phyloP scores from a whole-genome alignment of 2,888 invertebrate genomes.

The Pseudoips prasinana region DNA sequence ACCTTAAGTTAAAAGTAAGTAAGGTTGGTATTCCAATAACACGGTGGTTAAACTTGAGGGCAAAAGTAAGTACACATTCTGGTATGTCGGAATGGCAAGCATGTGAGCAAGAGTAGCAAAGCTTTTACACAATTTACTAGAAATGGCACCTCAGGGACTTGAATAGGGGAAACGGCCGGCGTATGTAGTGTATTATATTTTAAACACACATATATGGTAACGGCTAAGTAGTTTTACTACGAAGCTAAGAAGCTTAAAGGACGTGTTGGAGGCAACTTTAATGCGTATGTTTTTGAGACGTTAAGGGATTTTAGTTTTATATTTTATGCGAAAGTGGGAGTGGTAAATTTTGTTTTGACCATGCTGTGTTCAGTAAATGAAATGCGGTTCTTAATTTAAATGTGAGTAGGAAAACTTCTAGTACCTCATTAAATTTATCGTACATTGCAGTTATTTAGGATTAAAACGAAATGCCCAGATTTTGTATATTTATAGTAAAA shows the following conservation, averaged over 20 bases:
- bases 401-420: no score
- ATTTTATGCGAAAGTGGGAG: no score
- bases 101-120: conserved; percentile 34
- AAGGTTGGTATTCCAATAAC: conserved; percentile 12
- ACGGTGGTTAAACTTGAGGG: conserved; percentile 17
- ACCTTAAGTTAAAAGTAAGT: conserved; percentile 2
- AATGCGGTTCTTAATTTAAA: no score
- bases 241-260: conserved; percentile 12
- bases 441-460: neutral
- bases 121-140: conserved; percentile 49
- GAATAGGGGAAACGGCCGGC: conserved; percentile 18
- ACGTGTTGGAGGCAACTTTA: conserved; percentile 16
- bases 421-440: no score
- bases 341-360: no score
- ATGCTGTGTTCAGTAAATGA: no score
- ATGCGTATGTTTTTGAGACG: conserved; percentile 12
- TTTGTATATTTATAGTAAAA: no score
- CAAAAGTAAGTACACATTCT: conserved; percentile 27
- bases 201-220: conserved; percentile 25
- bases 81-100: conserved; percentile 36
- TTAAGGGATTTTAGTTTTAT: no score
- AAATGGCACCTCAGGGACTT: conserved; percentile 43
- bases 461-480: no score
- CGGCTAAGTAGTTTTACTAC: conserved; percentile 17
- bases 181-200: conserved; percentile 28